A percentile compares a stretch with the other conserved stretches of the same genome.
These are phyloP conservation scores for Tetramorium simillimum DNA, from an alignment of 1,140 invertebrate genomes.

Conservation along the genomic window DNA sequence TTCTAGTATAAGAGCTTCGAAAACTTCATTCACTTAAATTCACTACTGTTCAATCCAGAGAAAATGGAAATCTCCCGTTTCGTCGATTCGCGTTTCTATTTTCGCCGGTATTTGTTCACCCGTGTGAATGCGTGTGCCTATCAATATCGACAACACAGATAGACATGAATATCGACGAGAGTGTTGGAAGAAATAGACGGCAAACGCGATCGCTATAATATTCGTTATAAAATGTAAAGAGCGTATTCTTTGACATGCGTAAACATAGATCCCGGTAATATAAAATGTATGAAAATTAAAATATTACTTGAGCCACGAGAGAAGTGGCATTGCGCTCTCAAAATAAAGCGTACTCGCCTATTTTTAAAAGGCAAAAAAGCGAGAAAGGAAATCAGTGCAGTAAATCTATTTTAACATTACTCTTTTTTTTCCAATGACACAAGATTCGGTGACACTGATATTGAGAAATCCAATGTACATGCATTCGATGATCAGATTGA, in stretches of 20 bases:
- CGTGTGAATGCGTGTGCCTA: slow-evolving; percentile 18
- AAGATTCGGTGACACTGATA: not conserved
- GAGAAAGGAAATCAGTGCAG: not conserved
- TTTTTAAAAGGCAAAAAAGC: not conserved
- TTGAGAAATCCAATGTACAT: not conserved
- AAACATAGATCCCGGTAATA: not conserved
- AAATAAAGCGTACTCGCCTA: not conserved
- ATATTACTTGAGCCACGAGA: not conserved
- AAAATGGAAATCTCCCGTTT: slow-evolving; percentile 43
- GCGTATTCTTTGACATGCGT: not conserved
- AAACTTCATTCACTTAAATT: slow-evolving; percentile 6
- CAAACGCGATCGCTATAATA: not conserved
- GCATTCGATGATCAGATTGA: not conserved
- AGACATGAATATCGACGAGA: slow-evolving; percentile 44
- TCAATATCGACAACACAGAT: slow-evolving; percentile 24
- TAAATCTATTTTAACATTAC: not conserved
- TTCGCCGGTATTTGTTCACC: slow-evolving; percentile 20
- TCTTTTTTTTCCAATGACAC: not conserved
- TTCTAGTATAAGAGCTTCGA: not conserved
- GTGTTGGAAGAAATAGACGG: not conserved
- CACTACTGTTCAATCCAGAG: not conserved
- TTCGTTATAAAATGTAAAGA: slow-evolving; percentile 23
- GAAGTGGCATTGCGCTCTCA: not conserved
- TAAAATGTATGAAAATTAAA: slow-evolving; percentile 20
- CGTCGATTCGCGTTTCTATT: slow-evolving; percentile 32